A percentile compares a stretch with the other conserved stretches of the same genome.
phyloP scores from a whole-genome alignment of 2,888 invertebrate species.

The Fissipunctia ypsillon region DNA sequence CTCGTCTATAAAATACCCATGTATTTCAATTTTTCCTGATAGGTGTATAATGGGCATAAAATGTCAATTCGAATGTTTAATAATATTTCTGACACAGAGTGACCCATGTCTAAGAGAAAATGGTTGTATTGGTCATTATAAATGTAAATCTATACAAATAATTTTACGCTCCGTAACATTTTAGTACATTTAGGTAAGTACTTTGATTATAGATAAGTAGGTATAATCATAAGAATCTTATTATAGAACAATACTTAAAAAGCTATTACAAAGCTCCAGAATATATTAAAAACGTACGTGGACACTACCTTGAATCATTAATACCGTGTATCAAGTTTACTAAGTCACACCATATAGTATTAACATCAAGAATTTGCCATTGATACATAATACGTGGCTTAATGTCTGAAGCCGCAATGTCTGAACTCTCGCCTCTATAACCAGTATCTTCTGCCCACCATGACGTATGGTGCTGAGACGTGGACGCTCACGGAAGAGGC shows the following conservation, averaged over 20 bases:
- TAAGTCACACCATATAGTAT: constrained; percentile 18
- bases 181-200: background rate
- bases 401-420: too few species aligned
- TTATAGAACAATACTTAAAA: background rate
- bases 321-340: constrained; percentile 4
- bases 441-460: too few species aligned
- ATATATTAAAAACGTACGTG: background rate
- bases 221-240: background rate
- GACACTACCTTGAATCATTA: background rate
- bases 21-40: background rate
- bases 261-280: background rate
- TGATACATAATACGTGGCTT: constrained; percentile 9
- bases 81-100: constrained; percentile 6
- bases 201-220: background rate
- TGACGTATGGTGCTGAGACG: too few species aligned
- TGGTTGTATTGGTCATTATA: constrained; percentile 14
- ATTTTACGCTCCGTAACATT: constrained; percentile 5
- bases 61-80: constrained; percentile 7
- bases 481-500: too few species aligned
- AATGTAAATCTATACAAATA: constrained; percentile 3
- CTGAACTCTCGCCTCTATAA: too few species aligned
- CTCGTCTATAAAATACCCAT: background rate
- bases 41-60: constrained; percentile 2
- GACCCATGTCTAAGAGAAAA: constrained; percentile 16
- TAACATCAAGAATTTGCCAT: constrained; percentile 2